Evolutionary conservation across 2,888 invertebrate genomes (phyloP).

Genomic region (Sympetrum striolatum): DNA sequence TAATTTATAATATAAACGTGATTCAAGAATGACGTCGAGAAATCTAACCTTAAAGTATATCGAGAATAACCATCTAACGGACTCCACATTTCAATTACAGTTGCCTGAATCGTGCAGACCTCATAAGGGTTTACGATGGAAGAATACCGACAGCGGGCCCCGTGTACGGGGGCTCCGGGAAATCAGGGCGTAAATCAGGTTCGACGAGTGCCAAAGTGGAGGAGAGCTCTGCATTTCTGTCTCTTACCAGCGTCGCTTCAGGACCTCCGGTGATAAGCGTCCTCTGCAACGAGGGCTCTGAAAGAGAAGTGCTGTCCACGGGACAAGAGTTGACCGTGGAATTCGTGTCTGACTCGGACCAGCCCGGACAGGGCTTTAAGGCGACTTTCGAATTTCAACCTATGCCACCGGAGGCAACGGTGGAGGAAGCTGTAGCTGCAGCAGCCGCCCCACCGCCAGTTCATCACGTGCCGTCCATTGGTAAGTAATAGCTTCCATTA

Average conservation of each 20-base stretch:
- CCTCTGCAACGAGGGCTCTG: slow-evolving; percentile 80
- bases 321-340: slow-evolving; percentile 81
- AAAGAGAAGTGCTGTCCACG: slow-evolving; percentile 82
- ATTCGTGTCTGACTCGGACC: slow-evolving; percentile 83
- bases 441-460: slow-evolving; percentile 34
- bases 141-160: slow-evolving; percentile 8
- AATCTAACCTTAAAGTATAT: too few relatives aligned
- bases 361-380: slow-evolving; percentile 80
- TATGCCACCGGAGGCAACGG: slow-evolving; percentile 60
- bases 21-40: too few relatives aligned
- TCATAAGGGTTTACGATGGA: slow-evolving; percentile 86
- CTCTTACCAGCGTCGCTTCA: slow-evolving; percentile 62
- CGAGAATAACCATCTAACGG: too few relatives aligned
- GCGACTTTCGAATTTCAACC: slow-evolving; percentile 77
- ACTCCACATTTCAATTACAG: slow-evolving; percentile 63
- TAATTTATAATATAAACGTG: too few relatives aligned
- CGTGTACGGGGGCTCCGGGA: background rate
- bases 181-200: background rate
- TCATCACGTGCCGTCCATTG: slow-evolving; percentile 2
- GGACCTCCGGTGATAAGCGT: slow-evolving; percentile 79
- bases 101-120: slow-evolving; percentile 81
- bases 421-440: background rate
- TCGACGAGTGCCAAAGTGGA: background rate
- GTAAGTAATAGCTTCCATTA: background rate
- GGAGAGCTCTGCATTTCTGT: background rate